Conservation (phyloP, 2,888 invertebrate genomes). For the Cancer borealis region DNA sequence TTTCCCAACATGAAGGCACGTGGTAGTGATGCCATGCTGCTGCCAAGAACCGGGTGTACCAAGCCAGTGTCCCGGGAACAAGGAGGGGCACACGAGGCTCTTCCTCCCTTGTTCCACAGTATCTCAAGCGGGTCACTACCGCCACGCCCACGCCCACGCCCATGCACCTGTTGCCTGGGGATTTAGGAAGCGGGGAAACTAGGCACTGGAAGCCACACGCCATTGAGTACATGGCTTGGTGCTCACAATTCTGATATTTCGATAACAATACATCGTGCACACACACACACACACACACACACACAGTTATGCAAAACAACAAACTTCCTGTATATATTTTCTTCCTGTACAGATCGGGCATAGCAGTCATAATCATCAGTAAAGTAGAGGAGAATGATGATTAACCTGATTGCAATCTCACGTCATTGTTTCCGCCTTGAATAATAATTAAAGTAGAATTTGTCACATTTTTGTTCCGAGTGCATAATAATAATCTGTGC, state of each 20-base stretch:
- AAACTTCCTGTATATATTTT: no score
- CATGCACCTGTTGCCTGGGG: neutral
- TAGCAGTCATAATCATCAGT: no score
- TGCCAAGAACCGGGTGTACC: conserved; percentile 4
- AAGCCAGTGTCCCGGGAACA: conserved; percentile 20
- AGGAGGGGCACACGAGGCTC: neutral
- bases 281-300: no score
- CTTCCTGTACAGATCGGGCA: no score
- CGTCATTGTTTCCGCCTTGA: no score
- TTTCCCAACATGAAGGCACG: conserved; percentile 36
- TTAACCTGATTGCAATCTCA: no score
- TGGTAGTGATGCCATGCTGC: neutral
- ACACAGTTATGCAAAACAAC: no score
- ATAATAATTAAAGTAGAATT: no score
- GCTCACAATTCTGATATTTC: neutral
- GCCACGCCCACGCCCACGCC: neutral
- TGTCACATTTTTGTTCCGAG: no score
- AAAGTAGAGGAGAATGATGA: no score
- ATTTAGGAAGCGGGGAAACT: neutral
- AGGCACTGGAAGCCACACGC: neutral
- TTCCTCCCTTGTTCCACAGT: conserved; percentile 10
- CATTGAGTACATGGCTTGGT: neutral
- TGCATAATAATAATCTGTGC: no score
- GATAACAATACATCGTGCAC: neutral
- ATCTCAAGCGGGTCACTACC: neutral